Base-by-base conservation (phyloP, 2,888 invertebrate species). In the Anagyrus pseudococci region DNA sequence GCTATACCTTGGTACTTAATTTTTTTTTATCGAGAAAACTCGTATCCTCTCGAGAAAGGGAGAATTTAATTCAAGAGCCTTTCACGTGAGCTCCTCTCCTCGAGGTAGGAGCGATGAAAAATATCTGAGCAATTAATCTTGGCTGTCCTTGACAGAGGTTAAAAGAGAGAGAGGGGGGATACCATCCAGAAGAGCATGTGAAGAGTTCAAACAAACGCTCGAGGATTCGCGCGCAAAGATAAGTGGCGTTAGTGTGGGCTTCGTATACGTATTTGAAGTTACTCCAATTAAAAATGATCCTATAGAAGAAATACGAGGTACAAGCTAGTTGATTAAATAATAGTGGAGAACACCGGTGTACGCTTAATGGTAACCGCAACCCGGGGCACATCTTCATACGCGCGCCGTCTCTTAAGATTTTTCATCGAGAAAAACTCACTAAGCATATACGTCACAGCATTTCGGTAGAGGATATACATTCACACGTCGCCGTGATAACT, bases 81-180 rank as follows among this genome's bases (percentile, higher is more conserved):
- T 43, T 25, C 13, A 6, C 7, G 1, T 15, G 40, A 2, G 10
- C 26, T 33, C 33, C 15, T 26, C 22, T 40, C n/a, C 17, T 37
- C 23, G 22, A 33, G 22, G 46, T 44, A 20, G 13, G 48, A 23
- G 26, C 19, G 41, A 58, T 58, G 49, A 58, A 58, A 58, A 58
- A 58, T 49, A 50, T 41, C 49, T 20, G 19, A n/a, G 41, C 29
- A 58, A 58, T 58, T 58, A 58, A 58, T 58, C 58, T 58, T 48
- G 13, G 19, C 49, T 58, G 58, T 58, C 49, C n/a, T 41, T 49
- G 43, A 50, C 58, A 49, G 49, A 8, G 10, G n/a, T n/a, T n/a
- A n/a, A n/a, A n/a, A n/a, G n/a, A 33, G 44, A 10, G 25, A 13
- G 48, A 22, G 19, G 25, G 22, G 13, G 26, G 8, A 8, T 26